Conservation (phyloP, 1,140 invertebrate genomes). For the Nebria ingens region DNA sequence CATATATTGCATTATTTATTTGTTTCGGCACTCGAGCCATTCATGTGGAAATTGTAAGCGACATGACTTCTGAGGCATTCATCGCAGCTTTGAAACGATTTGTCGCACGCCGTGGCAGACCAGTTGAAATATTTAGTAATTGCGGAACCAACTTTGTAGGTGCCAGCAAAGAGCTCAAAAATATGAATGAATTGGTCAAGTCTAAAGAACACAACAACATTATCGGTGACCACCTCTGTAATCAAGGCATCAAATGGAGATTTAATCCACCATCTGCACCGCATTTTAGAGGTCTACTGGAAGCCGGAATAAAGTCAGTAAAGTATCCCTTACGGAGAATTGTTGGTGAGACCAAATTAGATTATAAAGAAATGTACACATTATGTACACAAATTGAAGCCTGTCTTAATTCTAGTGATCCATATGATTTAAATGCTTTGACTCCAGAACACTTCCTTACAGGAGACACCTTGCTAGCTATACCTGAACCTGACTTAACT, state of each 20-base stretch:
- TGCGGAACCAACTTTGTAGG: slow-evolving; percentile 25
- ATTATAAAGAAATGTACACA: neutral
- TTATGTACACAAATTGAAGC: neutral
- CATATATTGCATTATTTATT: slow-evolving; percentile 27
- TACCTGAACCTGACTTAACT: neutral
- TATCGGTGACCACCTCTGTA: neutral
- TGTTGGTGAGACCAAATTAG: neutral
- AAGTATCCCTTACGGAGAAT: neutral
- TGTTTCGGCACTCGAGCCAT: slow-evolving; percentile 27
- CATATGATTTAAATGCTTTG: slow-evolving; percentile 12
- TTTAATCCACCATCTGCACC: neutral
- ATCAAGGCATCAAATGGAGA: neutral
- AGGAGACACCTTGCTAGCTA: slow-evolving; percentile 12
- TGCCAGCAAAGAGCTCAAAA: slow-evolving; percentile 12
- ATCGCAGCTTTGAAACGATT: slow-evolving; percentile 27
- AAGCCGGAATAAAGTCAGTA: neutral
- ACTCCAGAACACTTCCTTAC: slow-evolving; percentile 21
- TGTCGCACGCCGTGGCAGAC: slow-evolving; percentile 21
- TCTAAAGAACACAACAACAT: neutral
- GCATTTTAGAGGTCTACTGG: neutral
- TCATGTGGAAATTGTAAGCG: slow-evolving; percentile 29
- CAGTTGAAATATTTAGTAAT: slow-evolving; percentile 21
- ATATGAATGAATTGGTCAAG: neutral
- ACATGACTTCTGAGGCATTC: slow-evolving; percentile 26
- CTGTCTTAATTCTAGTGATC: slow-evolving; percentile 7